Conservation (phyloP, 2,888 invertebrate species). For the Ferrisia virgata region DNA sequence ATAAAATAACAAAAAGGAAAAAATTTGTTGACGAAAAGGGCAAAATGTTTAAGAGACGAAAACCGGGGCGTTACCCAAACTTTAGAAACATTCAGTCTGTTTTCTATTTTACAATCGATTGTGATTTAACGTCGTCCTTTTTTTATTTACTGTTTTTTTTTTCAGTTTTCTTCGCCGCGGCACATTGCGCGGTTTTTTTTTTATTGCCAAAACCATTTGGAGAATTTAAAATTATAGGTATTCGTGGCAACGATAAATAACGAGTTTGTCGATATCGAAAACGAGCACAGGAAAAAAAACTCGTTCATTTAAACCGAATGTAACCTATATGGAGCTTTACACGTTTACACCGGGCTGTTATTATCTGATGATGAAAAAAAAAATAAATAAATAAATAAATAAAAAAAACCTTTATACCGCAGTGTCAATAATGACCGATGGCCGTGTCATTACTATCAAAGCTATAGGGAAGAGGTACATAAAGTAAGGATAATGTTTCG, state of each 20-base stretch:
- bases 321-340: constrained; percentile 1
- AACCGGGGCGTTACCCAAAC: background rate
- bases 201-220: constrained; percentile 27
- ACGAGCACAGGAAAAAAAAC: background rate
- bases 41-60: background rate
- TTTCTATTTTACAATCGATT: constrained; percentile 7
- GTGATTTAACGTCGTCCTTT: background rate
- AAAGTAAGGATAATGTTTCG: background rate
- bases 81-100: background rate
- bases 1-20: background rate
- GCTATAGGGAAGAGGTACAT: background rate
- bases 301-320: background rate
- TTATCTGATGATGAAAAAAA: constrained; percentile 2
- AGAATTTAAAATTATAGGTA: constrained; percentile 28
- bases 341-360: background rate
- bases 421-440: constrained; percentile 25
- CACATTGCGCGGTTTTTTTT: background rate
- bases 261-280: background rate
- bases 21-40: background rate
- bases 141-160: constrained; percentile 8
- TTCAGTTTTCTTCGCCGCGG: background rate
- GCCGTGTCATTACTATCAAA: background rate
- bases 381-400: too few species aligned
- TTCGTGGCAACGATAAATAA: constrained; percentile 8
- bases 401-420: too few species aligned